A percentile compares a stretch with the other conserved stretches of the same genome.
Conservation (phyloP, 2,888 invertebrate genomes). For the Trichogramma evanescens region DNA sequence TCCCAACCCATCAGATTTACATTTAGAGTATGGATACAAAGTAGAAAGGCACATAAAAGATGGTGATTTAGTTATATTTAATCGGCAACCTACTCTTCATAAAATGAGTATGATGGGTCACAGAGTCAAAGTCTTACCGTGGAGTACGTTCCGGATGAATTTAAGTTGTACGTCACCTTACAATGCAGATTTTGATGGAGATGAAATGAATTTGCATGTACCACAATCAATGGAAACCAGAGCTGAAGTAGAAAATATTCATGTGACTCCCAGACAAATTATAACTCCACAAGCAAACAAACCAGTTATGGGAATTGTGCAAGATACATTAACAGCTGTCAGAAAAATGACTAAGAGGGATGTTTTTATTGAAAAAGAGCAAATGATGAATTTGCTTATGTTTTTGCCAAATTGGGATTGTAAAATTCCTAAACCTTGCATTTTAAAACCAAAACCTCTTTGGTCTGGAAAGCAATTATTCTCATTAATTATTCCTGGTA, state of each 20-base stretch:
- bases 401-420: constrained; percentile 99
- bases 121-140: constrained; percentile 91
- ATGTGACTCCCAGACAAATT: constrained; percentile 94
- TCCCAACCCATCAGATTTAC: constrained; percentile 93
- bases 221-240: constrained; percentile 98
- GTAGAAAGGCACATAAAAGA: constrained; percentile 97
- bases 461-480: constrained; percentile 99
- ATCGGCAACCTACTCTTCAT: constrained; percentile 98
- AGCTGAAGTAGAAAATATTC: constrained; percentile 96
- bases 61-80: constrained; percentile 97
- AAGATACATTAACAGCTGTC: constrained; percentile 95
- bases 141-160: constrained; percentile 99
- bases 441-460: constrained; percentile 88
- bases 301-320: constrained; percentile 99
- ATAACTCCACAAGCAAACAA: constrained; percentile 99
- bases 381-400: constrained; percentile 99
- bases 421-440: constrained; percentile 96
- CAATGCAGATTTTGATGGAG: constrained; percentile 99
- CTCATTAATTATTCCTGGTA: constrained; percentile 91
- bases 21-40: constrained; percentile 87
- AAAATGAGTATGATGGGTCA: constrained; percentile 99
- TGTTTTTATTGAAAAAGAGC: constrained; percentile 94
- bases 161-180: constrained; percentile 97
- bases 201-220: constrained; percentile 99
- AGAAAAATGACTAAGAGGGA: constrained; percentile 99